Evolutionary conservation across 2,888 invertebrate genomes (phyloP), one percentile per base, ranked within the genome.

Genomic region (Mesorhabditis sp.): DNA sequence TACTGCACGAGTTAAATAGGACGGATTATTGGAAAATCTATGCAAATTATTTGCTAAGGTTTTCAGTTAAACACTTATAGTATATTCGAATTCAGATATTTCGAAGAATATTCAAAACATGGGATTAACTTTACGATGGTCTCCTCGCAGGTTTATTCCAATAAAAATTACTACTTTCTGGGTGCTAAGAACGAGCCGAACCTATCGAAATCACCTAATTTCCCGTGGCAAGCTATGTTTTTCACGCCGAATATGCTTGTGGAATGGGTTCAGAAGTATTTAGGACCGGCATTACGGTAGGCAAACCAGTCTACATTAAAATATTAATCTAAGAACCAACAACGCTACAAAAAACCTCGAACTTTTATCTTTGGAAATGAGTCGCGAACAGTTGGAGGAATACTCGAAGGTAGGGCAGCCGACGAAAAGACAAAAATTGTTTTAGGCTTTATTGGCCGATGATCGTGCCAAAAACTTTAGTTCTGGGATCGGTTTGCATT

Each of bases 171-270:
- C 1, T n/a, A n/a, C 7, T 50, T n/a, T 10, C 58, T 50, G 7
- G 7, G 7, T n/a, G 58, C n/a, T 50, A 13, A 50, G 58, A 50
- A 50, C 58, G 58, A 50, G 58, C 58, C 58, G n/a, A 50, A 50
- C n/a, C 58, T 50, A 13, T 50, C 58, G 7, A 10, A n/a, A 2
- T 50, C 58, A 13, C 10, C 58, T 10, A 10, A 50, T 50, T 50
- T 50, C 58, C 58, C 58, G n/a, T 50, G 58, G 58, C 58, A 50
- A 50, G 58, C 58, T 50, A 50, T 50, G 58, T 50, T 13, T 50
- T 50, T 50, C 58, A 13, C 58, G 58, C 58, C 58, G n/a, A 10
- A 50, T 13, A 50, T 50, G 58, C 58, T 50, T n/a, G 7, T n/a
- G n/a, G 58, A 50, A 50, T 50, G 7, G 7, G 58, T 50, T n/a